phyloP scores from a whole-genome alignment of 2,113 vertebrate genomes.

The Callochromis pleurospilus region DNA sequence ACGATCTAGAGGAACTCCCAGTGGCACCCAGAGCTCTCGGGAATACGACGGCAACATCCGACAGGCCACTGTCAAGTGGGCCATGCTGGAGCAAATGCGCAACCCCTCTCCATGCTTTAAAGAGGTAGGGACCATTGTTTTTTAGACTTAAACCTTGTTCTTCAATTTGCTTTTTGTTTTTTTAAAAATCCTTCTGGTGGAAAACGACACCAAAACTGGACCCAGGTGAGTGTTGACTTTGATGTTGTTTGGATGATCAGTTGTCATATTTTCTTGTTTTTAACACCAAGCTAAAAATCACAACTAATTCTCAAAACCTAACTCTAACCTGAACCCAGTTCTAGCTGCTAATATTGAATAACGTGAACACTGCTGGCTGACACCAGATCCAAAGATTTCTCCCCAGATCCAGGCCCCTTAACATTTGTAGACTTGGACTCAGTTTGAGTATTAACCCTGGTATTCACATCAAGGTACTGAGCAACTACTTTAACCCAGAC shows the following conservation, averaged over 20 bases:
- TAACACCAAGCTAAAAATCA: background rate
- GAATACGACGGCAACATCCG: constrained; percentile 98
- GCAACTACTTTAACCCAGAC: background rate
- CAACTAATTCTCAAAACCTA: background rate
- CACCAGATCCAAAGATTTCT: background rate
- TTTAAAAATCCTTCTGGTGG: background rate
- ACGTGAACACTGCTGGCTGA: background rate
- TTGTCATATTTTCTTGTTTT: background rate
- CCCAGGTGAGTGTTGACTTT: background rate
- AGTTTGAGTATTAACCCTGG: background rate
- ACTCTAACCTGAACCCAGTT: background rate
- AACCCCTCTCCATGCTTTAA: constrained; percentile 97
- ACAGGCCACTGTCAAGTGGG: constrained; percentile 97
- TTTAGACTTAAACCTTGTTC: background rate
- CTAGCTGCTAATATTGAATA: background rate
- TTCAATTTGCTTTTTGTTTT: background rate
- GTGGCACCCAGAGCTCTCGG: constrained; percentile 95
- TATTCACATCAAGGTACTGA: background rate
- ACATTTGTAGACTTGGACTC: background rate
- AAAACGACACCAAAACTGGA: background rate
- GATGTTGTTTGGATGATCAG: background rate
- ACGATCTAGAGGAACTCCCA: constrained; percentile 91
- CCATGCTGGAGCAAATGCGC: constrained; percentile 97
- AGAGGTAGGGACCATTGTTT: constrained; percentile 74
- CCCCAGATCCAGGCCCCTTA: background rate